A percentile compares a stretch with the other conserved stretches of the same genome.
phyloP scores from a whole-genome alignment of 2,797 vertebrate genomes.

The Chloroceryle inda region DNA sequence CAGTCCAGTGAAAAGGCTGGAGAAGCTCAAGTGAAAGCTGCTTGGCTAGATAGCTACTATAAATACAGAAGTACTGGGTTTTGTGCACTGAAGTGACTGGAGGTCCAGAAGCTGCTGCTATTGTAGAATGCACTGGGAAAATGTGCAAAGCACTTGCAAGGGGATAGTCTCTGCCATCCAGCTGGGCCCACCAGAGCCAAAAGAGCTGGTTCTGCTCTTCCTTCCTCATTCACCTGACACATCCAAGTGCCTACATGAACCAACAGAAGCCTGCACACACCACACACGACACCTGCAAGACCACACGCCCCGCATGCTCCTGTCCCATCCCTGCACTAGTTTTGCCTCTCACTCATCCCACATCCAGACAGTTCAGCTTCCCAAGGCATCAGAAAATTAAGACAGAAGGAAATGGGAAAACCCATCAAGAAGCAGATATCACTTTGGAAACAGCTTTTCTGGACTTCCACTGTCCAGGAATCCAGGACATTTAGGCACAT shows the following conservation, averaged over 20 bases:
- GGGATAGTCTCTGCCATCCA: background rate
- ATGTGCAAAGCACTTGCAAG: background rate
- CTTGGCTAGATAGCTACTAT: background rate
- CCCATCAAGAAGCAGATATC: background rate
- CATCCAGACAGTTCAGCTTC: background rate
- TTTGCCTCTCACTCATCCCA: background rate
- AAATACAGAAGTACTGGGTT: background rate
- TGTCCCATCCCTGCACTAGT: background rate
- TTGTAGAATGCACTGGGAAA: background rate
- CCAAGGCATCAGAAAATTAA: background rate
- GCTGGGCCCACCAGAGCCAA: background rate
- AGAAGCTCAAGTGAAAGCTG: background rate
- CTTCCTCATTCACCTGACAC: background rate
- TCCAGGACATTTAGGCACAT: background rate
- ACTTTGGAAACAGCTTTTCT: background rate
- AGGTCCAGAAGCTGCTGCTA: background rate
- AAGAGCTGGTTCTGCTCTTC: background rate
- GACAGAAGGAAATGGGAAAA: background rate
- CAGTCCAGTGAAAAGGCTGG: background rate
- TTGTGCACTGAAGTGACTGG: background rate
- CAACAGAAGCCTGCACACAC: background rate
- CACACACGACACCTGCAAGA: background rate
- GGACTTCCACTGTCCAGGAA: background rate
- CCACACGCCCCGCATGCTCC: background rate
- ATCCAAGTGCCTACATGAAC: fast-evolving